A percentile compares a stretch with the other conserved stretches of the same genome.
Conservation (phyloP, 2,888 invertebrate genomes). For the Drosophila anomalipes region DNA sequence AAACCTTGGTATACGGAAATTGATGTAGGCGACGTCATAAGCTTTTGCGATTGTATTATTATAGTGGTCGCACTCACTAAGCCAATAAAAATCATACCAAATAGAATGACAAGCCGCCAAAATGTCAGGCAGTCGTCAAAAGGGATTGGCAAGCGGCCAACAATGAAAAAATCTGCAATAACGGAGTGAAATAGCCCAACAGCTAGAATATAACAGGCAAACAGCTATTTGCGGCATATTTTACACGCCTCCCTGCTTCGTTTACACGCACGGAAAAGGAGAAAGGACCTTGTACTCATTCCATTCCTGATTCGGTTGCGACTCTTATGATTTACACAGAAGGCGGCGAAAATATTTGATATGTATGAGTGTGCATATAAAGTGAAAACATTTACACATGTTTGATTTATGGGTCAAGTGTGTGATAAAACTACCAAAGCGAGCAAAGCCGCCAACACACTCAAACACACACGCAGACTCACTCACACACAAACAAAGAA, state of each 20-base stretch:
- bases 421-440: conserved; percentile 80
- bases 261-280: conserved; percentile 72
- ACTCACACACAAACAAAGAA: conserved; percentile 7
- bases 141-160: conserved; percentile 52
- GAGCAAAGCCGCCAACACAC: conserved; percentile 31
- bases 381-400: conserved; percentile 80
- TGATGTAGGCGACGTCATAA: background rate
- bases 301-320: conserved; percentile 28
- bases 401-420: conserved; percentile 80
- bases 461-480: background rate
- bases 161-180: conserved; percentile 16
- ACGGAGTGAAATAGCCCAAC: conserved; percentile 26
- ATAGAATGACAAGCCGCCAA: conserved; percentile 66
- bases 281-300: conserved; percentile 26
- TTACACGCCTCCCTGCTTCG: conserved; percentile 68
- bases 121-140: conserved; percentile 71
- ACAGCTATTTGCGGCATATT: conserved; percentile 78
- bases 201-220: conserved; percentile 44
- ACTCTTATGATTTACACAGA: conserved; percentile 57
- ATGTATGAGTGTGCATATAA: conserved; percentile 78
- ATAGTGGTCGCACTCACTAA: conserved; percentile 36
- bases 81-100: conserved; percentile 70
- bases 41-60: conserved; percentile 14
- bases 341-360: conserved; percentile 71
- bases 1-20: background rate